Percentiles rank a stretch among this genome's conserved stretches.
Evolutionary conservation across 1,140 invertebrate genomes (phyloP).

Genomic region (Myzus persicae): DNA sequence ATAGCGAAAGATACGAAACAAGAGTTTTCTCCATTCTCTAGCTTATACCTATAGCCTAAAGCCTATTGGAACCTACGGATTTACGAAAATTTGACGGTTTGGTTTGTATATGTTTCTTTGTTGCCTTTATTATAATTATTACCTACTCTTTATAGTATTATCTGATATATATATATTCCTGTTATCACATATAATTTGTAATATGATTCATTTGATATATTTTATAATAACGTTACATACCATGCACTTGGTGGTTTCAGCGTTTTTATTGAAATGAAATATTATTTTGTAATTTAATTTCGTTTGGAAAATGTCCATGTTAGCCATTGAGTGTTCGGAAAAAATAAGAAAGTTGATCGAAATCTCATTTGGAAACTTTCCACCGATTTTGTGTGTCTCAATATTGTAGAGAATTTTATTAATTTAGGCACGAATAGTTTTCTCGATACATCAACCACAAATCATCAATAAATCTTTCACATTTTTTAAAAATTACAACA

Average conservation of each 20-base stretch:
- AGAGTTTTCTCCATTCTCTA: background rate
- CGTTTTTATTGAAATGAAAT: background rate
- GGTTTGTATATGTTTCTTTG: no score
- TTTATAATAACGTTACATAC: background rate
- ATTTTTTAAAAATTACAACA: no score
- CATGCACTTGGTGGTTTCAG: background rate
- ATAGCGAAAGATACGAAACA: background rate
- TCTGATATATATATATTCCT: no score
- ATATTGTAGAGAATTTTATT: background rate
- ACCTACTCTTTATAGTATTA: no score
- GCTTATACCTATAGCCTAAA: background rate
- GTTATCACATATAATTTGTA: background rate
- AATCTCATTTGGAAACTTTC: background rate
- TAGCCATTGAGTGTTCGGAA: background rate
- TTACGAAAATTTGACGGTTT: background rate
- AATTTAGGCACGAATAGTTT: background rate
- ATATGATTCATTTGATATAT: background rate
- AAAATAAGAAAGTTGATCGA: background rate
- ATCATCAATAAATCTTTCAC: background rate
- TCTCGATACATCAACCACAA: background rate
- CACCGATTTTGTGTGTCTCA: background rate
- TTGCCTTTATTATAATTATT: background rate
- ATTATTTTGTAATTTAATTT: background rate
- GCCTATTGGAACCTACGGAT: no score
- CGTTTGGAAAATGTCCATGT: background rate